Conservation (phyloP, 2,888 invertebrate genomes). For the Gisinianus flammeolus region DNA sequence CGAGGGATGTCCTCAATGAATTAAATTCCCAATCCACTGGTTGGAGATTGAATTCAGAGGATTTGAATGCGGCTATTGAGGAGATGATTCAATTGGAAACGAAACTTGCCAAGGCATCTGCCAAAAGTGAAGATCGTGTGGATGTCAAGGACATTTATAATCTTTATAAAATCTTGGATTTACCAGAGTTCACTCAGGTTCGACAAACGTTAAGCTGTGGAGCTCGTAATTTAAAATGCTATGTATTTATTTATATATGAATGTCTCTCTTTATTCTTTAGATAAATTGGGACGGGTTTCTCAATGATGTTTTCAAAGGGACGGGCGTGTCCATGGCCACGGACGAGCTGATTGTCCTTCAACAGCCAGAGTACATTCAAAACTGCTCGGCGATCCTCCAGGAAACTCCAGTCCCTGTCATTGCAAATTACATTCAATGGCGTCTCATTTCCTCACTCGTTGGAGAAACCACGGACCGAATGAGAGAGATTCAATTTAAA, state of each 20-base stretch:
- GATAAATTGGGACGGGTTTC: neutral
- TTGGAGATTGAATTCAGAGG: neutral
- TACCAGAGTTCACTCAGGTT: too few relatives aligned
- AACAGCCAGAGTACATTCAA: conserved; percentile 44
- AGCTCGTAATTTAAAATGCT: too few relatives aligned
- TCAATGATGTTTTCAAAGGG: conserved; percentile 40
- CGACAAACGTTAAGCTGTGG: too few relatives aligned
- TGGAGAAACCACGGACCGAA: conserved; percentile 49
- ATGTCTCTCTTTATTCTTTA: conserved; percentile 3
- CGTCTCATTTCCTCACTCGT: conserved; percentile 46
- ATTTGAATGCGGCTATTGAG: conserved; percentile 37
- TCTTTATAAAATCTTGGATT: conserved; percentile 35
- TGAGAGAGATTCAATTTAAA: conserved; percentile 54
- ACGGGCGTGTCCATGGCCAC: conserved; percentile 41
- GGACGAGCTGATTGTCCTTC: conserved; percentile 44
- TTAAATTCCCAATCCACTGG: conserved; percentile 25
- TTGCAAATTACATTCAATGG: conserved; percentile 54
- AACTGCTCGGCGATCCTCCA: conserved; percentile 40
- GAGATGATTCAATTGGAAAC: conserved; percentile 50
- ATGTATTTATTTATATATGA: too few relatives aligned
- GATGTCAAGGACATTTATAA: conserved; percentile 52
- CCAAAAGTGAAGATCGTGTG: conserved; percentile 49
- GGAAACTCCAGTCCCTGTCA: neutral
- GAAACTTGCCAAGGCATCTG: conserved; percentile 48
- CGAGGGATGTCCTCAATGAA: conserved; percentile 40